Evolutionary conservation across 2,888 invertebrate genomes (phyloP).

Genomic region (Trypoxylon attenuatum): DNA sequence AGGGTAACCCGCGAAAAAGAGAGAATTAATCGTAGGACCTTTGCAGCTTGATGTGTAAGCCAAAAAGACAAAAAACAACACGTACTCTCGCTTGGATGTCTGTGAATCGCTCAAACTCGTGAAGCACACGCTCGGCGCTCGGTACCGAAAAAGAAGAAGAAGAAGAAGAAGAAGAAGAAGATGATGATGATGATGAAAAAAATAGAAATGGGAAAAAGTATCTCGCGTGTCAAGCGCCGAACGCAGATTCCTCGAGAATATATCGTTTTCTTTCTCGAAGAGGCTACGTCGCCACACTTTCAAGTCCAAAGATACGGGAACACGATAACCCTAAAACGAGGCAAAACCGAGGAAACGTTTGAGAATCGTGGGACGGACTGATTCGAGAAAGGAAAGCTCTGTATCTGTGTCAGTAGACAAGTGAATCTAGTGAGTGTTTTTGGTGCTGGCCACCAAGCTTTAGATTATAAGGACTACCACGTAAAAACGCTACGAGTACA

Average conservation of each 20-base stretch:
- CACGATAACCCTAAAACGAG: background rate
- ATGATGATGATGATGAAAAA: no score
- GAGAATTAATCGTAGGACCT: slow-evolving; percentile 28
- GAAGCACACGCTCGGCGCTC: slow-evolving; percentile 26
- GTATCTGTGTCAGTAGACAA: slow-evolving; percentile 72
- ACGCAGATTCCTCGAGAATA: slow-evolving; percentile 6
- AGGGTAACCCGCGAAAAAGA: slow-evolving; percentile 44
- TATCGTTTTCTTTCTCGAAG: slow-evolving; percentile 18
- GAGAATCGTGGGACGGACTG: background rate
- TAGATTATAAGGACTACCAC: slow-evolving; percentile 63
- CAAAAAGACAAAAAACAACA: slow-evolving; percentile 25
- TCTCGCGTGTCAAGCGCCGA: slow-evolving; percentile 22
- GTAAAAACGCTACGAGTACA: slow-evolving; percentile 51
- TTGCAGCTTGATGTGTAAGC: slow-evolving; percentile 51
- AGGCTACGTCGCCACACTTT: background rate
- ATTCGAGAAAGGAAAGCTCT: slow-evolving; percentile 55
- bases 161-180: no score
- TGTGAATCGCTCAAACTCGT: slow-evolving; percentile 57
- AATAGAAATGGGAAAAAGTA: no score
- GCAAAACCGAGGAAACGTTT: slow-evolving; percentile 34
- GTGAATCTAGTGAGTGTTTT: slow-evolving; percentile 70
- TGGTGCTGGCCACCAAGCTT: slow-evolving; percentile 74
- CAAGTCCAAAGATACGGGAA: background rate
- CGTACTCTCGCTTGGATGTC: slow-evolving; percentile 55
- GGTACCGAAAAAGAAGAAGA: background rate